A percentile compares a stretch with the other conserved stretches of the same genome.
Conservation (phyloP, 64 coral and sea anemone species). For the Montipora efflorescens region DNA sequence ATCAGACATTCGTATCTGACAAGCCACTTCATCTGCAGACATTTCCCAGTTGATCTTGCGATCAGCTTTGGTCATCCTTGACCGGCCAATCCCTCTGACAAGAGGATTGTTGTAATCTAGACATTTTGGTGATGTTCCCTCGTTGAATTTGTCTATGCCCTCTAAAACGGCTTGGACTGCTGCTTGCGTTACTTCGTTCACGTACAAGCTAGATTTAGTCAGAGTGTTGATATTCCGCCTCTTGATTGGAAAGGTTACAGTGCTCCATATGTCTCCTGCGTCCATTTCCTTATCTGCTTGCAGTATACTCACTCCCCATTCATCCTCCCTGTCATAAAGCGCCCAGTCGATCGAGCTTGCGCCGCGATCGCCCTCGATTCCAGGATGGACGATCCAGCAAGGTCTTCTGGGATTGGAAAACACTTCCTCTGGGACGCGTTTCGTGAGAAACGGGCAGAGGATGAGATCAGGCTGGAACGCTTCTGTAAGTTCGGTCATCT, state of each 20-base stretch:
- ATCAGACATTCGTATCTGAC: constrained; percentile 80
- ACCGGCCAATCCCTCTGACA: constrained; percentile 33
- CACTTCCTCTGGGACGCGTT: constrained; percentile 72
- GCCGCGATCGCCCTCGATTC: constrained; percentile 82
- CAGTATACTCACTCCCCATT: constrained; percentile 80
- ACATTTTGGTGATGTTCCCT: constrained; percentile 2
- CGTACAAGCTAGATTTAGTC: constrained; percentile 81
- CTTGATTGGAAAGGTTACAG: constrained; percentile 45
- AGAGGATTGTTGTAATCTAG: constrained; percentile 62
- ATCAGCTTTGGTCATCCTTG: constrained; percentile 72
- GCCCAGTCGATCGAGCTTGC: constrained; percentile 81
- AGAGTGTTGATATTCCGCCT: constrained; percentile 77
- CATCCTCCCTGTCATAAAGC: constrained; percentile 51
- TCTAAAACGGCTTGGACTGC: constrained; percentile 62
- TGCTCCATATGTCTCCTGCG: constrained; percentile 79
- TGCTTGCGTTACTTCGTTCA: constrained; percentile 75
- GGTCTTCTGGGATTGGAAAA: constrained; percentile 49
- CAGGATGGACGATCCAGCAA: constrained; percentile 84
- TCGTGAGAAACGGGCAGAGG: constrained; percentile 77
- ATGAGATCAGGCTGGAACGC: constrained; percentile 61
- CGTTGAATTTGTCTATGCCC: constrained; percentile 43
- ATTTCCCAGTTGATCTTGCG: constrained; percentile 72
- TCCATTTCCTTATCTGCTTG: constrained; percentile 79
- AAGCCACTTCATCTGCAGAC: constrained; percentile 69
- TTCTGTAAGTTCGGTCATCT: constrained; percentile 40